A percentile compares a stretch with the other conserved stretches of the same genome.
phyloP scores from a whole-genome alignment of 2,113 vertebrate genomes.

The Dicrurus megarhynchus region DNA sequence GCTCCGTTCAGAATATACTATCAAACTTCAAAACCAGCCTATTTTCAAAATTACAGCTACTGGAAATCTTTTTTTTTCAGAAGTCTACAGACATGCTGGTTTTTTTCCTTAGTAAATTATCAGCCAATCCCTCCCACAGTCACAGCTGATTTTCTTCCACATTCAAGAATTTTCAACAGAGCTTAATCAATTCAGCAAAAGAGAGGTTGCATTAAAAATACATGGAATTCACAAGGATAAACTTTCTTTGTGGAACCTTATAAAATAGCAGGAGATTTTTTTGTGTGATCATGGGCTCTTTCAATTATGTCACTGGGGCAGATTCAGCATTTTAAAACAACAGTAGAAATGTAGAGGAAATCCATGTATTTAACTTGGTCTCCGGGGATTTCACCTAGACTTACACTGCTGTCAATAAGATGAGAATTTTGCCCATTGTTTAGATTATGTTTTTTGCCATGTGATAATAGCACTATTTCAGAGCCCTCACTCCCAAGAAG shows the following conservation, averaged over 20 bases:
- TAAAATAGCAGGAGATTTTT: background rate
- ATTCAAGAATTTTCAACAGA: constrained; percentile 31
- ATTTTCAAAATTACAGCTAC: constrained; percentile 25
- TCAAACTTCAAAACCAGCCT: background rate
- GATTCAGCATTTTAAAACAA: background rate
- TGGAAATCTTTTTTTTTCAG: background rate
- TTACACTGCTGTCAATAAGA: background rate
- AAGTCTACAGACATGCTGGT: background rate
- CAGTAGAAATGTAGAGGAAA: constrained; percentile 5
- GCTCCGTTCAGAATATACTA: background rate
- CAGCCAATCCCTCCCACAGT: background rate
- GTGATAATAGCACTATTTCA: background rate
- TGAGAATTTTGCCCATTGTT: background rate
- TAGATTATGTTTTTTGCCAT: background rate
- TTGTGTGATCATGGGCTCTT: background rate
- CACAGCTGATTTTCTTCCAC: constrained; percentile 4
- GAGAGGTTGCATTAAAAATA: background rate
- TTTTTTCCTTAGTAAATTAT: background rate
- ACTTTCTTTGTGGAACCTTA: constrained; percentile 11
- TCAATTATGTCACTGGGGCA: background rate
- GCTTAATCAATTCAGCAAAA: constrained; percentile 22
- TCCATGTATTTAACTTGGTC: background rate
- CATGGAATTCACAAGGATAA: background rate
- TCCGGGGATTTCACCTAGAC: background rate
- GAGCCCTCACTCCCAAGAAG: background rate